Evolutionary conservation across 2,113 vertebrate genomes (phyloP), one percentile per base, ranked within the genome.

Genomic region (Amphiprion ocellaris): DNA sequence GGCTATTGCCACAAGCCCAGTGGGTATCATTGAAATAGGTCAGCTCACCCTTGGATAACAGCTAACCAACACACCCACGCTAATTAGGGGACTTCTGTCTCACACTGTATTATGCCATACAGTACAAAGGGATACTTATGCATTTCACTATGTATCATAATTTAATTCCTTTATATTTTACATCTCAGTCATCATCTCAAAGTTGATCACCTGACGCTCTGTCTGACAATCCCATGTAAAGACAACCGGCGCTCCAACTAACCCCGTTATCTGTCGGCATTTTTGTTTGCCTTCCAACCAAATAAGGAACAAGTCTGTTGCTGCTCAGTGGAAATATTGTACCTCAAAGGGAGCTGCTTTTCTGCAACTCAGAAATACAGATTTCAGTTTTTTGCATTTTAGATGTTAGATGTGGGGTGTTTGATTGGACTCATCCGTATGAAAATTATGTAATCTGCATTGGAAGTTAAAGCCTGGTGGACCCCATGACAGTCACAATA

Each of bases 11-110:
- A 82, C 30, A 60, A 47, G 65, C 86, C 53, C 77, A 37, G 56
- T 74, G 77, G 80, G 80, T 82, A 59, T 89, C 63, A 55, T 52
- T 82, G 63, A 89, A 85, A 79, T 89, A 84, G 86, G 75, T 78
- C 82, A 70, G 19, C 49, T 82, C 70, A 68, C 67, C 64, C 63
- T 69, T 41, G 66, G 62, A 75, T 70, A 49, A 62, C 24, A 19
- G 67, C 56, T 71, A 86, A 81, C 28, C 68, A 64, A 65, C 81
- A 79, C 67, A 26, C 58, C 50, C 19, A 74, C 74, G 50, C 50
- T 84, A 74, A 76, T 61, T 47, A 82, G 65, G 23, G 33, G 15
- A 60, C 33, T 24, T 75, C 56, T 62, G 67, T 73, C 78, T 82
- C 26, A 49, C 52, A 66, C 47, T 33, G 26, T 54, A 21, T 54